Conservation (phyloP, 2,888 invertebrate species). For the Torymus aiolomorphi region DNA sequence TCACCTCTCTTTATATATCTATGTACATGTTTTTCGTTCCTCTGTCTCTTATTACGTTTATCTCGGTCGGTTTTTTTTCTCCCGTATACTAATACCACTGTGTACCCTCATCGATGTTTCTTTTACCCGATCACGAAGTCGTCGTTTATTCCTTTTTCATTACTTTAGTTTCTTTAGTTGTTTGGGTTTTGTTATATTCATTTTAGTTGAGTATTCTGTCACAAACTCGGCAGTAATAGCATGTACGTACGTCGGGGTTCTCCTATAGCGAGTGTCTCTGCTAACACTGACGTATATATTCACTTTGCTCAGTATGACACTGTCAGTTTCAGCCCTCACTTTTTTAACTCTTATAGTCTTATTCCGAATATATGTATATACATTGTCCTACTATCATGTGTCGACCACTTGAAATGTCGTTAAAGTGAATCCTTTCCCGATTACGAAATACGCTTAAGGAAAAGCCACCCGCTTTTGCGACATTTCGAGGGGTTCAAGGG, state of each 20-base stretch:
- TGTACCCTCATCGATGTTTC: background rate
- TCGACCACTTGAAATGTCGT: background rate
- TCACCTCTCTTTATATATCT: slow-evolving; percentile 21
- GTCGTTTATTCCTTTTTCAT: too few species aligned
- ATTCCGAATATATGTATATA: slow-evolving; percentile 30
- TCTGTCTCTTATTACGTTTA: slow-evolving; percentile 14
- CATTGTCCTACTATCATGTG: background rate
- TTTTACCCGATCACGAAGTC: background rate
- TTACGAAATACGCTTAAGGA: background rate
- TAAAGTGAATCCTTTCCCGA: background rate
- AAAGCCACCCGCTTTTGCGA: background rate
- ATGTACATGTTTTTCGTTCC: slow-evolving; percentile 42
- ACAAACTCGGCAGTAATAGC: slow-evolving; percentile 2
- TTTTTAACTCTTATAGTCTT: slow-evolving; percentile 39
- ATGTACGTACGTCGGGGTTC: slow-evolving; percentile 41
- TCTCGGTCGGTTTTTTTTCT: slow-evolving; percentile 19
- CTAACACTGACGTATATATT: slow-evolving; percentile 76
- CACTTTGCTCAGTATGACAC: slow-evolving; percentile 76
- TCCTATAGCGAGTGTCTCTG: slow-evolving; percentile 51
- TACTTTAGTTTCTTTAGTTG: background rate
- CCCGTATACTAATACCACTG: slow-evolving; percentile 6
- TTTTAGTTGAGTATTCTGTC: slow-evolving; percentile 8
- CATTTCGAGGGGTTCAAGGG: slow-evolving; percentile 13
- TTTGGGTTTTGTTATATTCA: slow-evolving; percentile 2
- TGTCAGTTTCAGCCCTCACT: slow-evolving; percentile 74